phyloP scores from a whole-genome alignment of 2,797 vertebrate genomes.

The Lagodon rhomboides region DNA sequence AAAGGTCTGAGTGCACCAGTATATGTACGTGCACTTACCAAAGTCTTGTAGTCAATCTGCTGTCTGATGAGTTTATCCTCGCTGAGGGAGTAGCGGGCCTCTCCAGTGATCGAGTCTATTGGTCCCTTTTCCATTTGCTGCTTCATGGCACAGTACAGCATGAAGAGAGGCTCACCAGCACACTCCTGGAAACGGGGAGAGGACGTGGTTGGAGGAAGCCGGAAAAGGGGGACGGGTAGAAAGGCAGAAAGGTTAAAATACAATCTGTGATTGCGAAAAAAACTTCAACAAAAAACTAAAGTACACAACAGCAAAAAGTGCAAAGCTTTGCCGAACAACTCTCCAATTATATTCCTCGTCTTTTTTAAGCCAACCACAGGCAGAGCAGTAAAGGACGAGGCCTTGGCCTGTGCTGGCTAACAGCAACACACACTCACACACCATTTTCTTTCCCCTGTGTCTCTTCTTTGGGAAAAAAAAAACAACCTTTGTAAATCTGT shows the following conservation, averaged over 20 bases:
- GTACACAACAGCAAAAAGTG: constrained; percentile 38
- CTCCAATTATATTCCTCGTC: constrained; percentile 61
- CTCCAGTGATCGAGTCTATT: constrained; percentile 97
- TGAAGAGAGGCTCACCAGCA: constrained; percentile 89
- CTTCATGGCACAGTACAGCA: constrained; percentile 99
- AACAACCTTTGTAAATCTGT: constrained; percentile 48
- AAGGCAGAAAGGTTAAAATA: constrained; percentile 25
- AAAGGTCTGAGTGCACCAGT: constrained; percentile 1
- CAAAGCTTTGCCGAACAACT: constrained; percentile 46
- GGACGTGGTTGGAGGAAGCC: not conserved
- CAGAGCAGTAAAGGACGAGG: constrained; percentile 57
- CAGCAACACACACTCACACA: constrained; percentile 24
- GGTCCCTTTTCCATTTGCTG: constrained; percentile 99
- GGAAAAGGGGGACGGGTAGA: not conserved
- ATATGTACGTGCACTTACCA: constrained; percentile 87
- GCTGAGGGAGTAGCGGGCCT: constrained; percentile 97
- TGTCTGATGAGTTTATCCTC: constrained; percentile 99
- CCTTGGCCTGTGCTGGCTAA: constrained; percentile 56
- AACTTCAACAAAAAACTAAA: constrained; percentile 17
- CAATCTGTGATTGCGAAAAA: constrained; percentile 30
- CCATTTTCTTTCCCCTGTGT: constrained; percentile 50
- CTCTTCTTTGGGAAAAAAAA: constrained; percentile 39
- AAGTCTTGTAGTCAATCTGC: constrained; percentile 99
- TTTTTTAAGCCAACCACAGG: constrained; percentile 44
- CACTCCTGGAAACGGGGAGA: constrained; percentile 62